A percentile compares a stretch with the other conserved stretches of the same genome.
Conservation (phyloP, 2,888 invertebrate genomes). For the Xestia rhomboidea region DNA sequence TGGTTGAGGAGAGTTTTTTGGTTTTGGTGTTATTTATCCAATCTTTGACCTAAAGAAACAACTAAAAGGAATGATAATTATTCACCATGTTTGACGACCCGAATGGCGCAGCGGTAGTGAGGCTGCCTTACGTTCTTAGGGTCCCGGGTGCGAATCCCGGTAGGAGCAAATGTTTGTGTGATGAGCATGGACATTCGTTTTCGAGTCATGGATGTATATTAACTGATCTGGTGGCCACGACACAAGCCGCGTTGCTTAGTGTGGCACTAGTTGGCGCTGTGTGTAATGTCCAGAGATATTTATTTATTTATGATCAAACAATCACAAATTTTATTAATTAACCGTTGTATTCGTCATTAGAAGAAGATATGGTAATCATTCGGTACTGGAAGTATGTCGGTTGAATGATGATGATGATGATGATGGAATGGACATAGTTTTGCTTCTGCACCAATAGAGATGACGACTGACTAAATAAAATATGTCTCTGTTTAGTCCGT, state of each 20-base stretch:
- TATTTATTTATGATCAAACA: not conserved
- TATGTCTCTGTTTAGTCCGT: too few relatives aligned
- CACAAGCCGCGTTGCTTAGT: too few relatives aligned
- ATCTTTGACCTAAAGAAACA: not conserved
- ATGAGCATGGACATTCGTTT: too few relatives aligned
- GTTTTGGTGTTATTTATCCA: not conserved
- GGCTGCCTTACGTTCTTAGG: too few relatives aligned
- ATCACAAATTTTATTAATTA: not conserved
- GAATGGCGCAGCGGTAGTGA: too few relatives aligned
- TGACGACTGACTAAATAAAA: too few relatives aligned
- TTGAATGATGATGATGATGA: not conserved
- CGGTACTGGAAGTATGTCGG: not conserved
- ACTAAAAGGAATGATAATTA: not conserved
- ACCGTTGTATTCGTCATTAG: not conserved
- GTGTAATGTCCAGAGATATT: too few relatives aligned
- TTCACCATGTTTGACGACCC: not conserved
- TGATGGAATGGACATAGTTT: not conserved
- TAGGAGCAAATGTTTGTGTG: too few relatives aligned
- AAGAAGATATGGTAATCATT: not conserved
- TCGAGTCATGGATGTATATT: too few relatives aligned
- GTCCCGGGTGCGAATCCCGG: too few relatives aligned
- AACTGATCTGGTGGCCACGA: too few relatives aligned
- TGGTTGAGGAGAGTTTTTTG: not conserved
- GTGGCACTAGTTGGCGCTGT: too few relatives aligned
- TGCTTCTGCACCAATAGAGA: not conserved